Conservation (phyloP, 2,888 invertebrate species). For the Lasioglossum zephyrum region DNA sequence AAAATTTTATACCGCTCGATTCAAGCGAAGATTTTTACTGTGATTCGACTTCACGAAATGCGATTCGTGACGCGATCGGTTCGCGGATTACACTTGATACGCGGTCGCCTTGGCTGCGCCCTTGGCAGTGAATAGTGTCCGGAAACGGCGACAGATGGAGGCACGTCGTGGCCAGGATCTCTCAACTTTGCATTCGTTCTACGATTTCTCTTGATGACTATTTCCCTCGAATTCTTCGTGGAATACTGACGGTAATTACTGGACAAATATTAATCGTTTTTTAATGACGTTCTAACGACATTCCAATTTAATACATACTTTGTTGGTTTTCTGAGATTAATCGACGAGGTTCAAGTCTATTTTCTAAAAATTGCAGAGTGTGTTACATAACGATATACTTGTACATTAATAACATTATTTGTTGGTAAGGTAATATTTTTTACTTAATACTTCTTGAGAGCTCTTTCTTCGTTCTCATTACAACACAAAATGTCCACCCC, state of each 20-base stretch:
- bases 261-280: not conserved
- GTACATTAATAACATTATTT: not conserved
- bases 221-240: slow-evolving; percentile 1
- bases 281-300: not conserved
- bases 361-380: not conserved
- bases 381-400: too few species aligned
- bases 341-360: not conserved
- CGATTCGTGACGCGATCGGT: not conserved
- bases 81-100: not conserved
- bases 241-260: slow-evolving; percentile 17
- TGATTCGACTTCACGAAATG: not conserved
- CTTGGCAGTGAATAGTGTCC: slow-evolving; percentile 43
- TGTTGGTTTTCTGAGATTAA: not conserved
- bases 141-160: slow-evolving; percentile 57
- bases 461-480: too few species aligned
- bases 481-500: not conserved
- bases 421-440: not conserved
- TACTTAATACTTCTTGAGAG: too few species aligned
- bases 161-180: slow-evolving; percentile 35
- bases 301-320: not conserved
- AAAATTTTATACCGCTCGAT: not conserved
- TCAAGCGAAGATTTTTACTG: not conserved
- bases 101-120: slow-evolving; percentile 14
- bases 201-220: not conserved
- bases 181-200: slow-evolving; percentile 24